Conservation (phyloP, 2,797 vertebrate genomes). For the Halcyon chelicuti region DNA sequence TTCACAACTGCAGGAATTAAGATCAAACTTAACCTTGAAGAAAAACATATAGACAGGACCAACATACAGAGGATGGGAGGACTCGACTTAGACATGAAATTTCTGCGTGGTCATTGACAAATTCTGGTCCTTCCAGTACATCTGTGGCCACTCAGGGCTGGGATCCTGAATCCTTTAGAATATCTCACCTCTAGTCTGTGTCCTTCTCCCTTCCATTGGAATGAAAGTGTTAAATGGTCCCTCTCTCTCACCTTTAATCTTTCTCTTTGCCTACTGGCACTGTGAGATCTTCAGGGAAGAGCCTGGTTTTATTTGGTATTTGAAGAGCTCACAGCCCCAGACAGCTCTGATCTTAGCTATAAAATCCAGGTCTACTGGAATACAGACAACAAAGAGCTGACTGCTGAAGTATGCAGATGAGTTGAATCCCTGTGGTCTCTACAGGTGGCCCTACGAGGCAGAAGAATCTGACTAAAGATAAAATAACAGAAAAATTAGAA, state of each 20-base stretch:
- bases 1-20: not conserved
- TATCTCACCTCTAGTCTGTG: not conserved
- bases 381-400: not conserved
- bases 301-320: not conserved
- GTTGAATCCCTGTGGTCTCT: not conserved
- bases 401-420: not conserved
- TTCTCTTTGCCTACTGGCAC: not conserved
- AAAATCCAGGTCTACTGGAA: not conserved
- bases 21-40: not conserved
- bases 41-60: not conserved
- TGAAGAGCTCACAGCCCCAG: not conserved
- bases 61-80: not conserved
- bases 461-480: not conserved
- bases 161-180: not conserved
- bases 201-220: not conserved
- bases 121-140: not conserved
- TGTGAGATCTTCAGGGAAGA: not conserved
- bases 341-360: not conserved
- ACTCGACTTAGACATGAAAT: not conserved
- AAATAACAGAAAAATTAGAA: not conserved
- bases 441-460: not conserved
- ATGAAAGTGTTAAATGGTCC: not conserved
- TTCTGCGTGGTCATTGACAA: not conserved
- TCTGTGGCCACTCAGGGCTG: not conserved
- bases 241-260: not conserved